Conservation (phyloP, 2,113 vertebrate species). For the Podiceps cristatus region DNA sequence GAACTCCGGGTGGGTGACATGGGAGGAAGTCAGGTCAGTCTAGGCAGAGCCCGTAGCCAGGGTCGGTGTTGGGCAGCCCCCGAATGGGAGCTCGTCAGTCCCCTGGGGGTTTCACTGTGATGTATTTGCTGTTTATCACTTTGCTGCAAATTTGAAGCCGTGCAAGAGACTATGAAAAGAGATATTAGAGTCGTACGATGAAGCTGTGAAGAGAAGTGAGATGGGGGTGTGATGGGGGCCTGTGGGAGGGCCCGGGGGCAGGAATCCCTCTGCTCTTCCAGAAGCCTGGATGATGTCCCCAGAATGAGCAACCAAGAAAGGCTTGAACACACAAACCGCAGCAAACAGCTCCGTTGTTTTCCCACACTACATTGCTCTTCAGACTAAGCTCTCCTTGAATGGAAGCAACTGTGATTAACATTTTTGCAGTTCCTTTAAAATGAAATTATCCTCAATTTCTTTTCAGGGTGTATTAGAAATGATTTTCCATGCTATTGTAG, state of each 20-base stretch:
- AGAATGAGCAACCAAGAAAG: neutral
- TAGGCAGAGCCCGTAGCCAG: neutral
- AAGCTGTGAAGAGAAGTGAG: neutral
- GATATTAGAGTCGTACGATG: accelerated
- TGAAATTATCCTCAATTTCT: neutral
- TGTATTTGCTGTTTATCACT: neutral
- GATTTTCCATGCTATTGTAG: neutral
- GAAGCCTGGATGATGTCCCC: neutral
- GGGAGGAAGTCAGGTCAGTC: accelerated
- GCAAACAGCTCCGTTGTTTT: accelerated
- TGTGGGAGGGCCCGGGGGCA: neutral
- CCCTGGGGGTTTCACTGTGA: neutral
- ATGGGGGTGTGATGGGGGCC: neutral
- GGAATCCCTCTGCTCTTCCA: neutral
- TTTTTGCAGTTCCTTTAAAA: neutral
- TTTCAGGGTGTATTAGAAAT: neutral
- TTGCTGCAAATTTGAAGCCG: neutral
- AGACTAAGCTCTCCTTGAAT: neutral
- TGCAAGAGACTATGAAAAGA: neutral
- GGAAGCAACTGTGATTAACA: neutral
- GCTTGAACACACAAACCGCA: accelerated
- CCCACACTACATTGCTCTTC: neutral
- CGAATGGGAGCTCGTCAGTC: too few species aligned
- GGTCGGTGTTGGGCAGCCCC: neutral
- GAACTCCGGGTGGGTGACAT: neutral